Evolutionary conservation across 1,140 invertebrate genomes (phyloP).

Genomic region (Anoplophora glabripennis): DNA sequence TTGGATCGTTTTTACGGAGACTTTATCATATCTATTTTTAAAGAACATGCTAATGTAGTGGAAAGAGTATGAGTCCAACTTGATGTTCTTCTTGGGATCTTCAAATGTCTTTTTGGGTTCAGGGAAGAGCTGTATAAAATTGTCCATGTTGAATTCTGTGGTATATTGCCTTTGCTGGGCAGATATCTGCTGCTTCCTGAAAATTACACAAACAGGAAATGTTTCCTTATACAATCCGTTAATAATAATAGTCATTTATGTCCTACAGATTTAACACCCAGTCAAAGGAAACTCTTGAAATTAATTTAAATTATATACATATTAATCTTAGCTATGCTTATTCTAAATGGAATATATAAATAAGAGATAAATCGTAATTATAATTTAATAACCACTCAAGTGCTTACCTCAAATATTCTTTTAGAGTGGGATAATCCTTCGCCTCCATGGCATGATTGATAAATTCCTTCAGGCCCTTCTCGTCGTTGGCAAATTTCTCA

Average conservation of each 20-base stretch:
- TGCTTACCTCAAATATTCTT: conserved; percentile 49
- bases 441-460: conserved; percentile 48
- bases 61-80: neutral
- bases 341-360: too few species aligned
- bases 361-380: too few species aligned
- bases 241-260: too few species aligned
- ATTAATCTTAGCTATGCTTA: too few species aligned
- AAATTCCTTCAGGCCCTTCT: conserved; percentile 41
- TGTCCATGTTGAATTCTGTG: conserved; percentile 50
- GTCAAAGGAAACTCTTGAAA: too few species aligned
- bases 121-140: conserved; percentile 49
- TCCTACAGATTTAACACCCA: too few species aligned
- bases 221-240: neutral
- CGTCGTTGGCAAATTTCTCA: conserved; percentile 28
- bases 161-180: conserved; percentile 50
- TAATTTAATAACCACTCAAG: neutral
- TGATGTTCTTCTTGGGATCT: conserved; percentile 7
- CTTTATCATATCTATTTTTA: conserved; percentile 10
- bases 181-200: conserved; percentile 36
- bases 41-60: conserved; percentile 16
- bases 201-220: neutral
- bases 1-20: conserved; percentile 10
- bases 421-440: conserved; percentile 55
- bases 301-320: too few species aligned
- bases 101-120: conserved; percentile 18